Conservation (phyloP, 35 echinoderm and acorn worm genomes). For the Heliocidaris erythrogramma region DNA sequence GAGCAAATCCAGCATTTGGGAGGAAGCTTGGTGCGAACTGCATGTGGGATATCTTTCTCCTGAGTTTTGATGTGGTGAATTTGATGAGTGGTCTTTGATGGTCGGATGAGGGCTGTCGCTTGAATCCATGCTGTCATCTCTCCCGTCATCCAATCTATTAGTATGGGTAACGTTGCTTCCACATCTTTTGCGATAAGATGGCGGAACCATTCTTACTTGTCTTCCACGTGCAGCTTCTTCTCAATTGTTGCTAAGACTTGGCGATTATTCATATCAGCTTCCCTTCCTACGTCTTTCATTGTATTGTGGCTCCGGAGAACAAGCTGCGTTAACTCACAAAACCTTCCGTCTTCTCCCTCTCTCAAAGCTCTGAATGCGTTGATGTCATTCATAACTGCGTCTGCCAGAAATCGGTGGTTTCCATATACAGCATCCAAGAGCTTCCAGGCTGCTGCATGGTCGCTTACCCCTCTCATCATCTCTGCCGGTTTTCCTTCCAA, state of each 20-base stretch:
- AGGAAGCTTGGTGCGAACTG: background rate
- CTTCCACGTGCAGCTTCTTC: conserved; percentile 56
- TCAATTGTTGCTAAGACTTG: conserved; percentile 64
- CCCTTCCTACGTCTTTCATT: conserved; percentile 59
- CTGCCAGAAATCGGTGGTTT: conserved; percentile 57
- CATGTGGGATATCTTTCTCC: background rate
- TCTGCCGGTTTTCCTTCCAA: conserved; percentile 68
- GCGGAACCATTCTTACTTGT: conserved; percentile 60
- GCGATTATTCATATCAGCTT: conserved; percentile 60
- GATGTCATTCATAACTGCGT: conserved; percentile 66
- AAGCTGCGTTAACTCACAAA: conserved; percentile 77
- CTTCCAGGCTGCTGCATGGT: conserved; percentile 63
- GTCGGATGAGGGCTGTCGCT: conserved; percentile 39
- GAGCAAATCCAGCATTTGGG: conserved; percentile 74
- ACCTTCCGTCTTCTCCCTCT: conserved; percentile 70
- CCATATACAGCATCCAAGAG: conserved; percentile 77
- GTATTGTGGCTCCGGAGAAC: conserved; percentile 62
- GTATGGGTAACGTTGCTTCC: background rate
- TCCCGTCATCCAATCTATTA: conserved; percentile 61
- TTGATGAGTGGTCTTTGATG: background rate
- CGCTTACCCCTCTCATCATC: conserved; percentile 59
- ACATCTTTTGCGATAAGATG: conserved; percentile 21
- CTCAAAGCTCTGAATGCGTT: conserved; percentile 53
- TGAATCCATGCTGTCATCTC: conserved; percentile 62
- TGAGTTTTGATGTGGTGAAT: conserved; percentile 40